Evolutionary conservation across 1,140 invertebrate genomes (phyloP).

Genomic region (Portunus trituberculatus): DNA sequence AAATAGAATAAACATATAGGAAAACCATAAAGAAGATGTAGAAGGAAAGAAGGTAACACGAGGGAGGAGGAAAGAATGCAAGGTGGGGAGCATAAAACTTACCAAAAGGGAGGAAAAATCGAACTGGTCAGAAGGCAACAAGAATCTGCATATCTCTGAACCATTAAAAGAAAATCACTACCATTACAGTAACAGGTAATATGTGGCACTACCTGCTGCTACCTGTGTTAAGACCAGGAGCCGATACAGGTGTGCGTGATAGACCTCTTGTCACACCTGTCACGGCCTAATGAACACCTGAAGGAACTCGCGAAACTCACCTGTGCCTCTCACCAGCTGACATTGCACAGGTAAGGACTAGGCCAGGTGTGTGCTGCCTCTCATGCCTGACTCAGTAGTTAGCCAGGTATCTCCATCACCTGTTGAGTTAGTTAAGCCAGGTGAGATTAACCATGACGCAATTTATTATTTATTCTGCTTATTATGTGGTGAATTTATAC

Average conservation of each 20-base stretch:
- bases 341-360: no score
- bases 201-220: not conserved
- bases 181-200: not conserved
- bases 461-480: no score
- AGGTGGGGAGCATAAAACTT: not conserved
- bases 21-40: not conserved
- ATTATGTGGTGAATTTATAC: no score
- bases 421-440: no score
- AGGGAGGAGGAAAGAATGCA: not conserved
- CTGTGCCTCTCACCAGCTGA: not conserved
- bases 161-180: constrained; percentile 4
- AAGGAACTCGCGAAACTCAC: not conserved
- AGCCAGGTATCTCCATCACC: no score
- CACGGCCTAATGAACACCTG: not conserved
- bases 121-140: not conserved
- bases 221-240: not conserved
- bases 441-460: no score
- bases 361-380: not conserved
- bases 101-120: not conserved
- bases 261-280: not conserved
- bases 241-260: not conserved
- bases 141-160: not conserved
- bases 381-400: no score
- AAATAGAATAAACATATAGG: not conserved
- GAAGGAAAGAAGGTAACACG: not conserved